Evolutionary conservation across 2,113 vertebrate genomes (phyloP).

Genomic region (Mustelus asterias): DNA sequence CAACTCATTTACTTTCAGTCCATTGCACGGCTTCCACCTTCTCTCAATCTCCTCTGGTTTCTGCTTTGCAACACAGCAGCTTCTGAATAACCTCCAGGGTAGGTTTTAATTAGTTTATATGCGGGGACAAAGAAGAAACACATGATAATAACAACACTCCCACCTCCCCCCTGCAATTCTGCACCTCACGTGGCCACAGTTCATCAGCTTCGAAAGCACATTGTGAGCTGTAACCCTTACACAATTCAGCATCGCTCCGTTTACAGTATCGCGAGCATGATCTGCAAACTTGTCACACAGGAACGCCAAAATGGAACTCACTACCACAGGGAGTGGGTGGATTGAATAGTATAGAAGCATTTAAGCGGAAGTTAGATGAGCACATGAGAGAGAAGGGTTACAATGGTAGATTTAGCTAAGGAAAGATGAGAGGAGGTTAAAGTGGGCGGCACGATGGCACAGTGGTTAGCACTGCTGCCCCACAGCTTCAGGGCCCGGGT

Average conservation of each 20-base stretch:
- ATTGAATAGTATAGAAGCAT: background rate
- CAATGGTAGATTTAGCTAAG: background rate
- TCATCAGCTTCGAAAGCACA: background rate
- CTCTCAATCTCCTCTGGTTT: background rate
- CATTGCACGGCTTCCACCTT: background rate
- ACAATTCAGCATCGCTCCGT: background rate
- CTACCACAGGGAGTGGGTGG: background rate
- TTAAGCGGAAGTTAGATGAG: background rate
- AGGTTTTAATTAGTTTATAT: background rate
- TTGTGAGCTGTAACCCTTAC: background rate
- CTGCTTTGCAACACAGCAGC: background rate
- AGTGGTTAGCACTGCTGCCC: too few species aligned
- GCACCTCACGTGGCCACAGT: background rate
- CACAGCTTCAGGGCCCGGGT: too few species aligned
- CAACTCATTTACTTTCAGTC: slow-evolving; percentile 1
- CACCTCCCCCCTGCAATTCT: background rate
- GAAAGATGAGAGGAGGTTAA: background rate
- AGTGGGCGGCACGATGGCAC: background rate
- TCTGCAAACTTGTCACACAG: background rate
- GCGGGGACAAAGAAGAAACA: background rate
- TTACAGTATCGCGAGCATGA: background rate
- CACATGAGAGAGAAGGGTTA: background rate
- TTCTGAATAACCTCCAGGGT: background rate
- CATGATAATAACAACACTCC: background rate
- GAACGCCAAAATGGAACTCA: background rate